Evolutionary conservation across 2,113 vertebrate genomes (phyloP).

Genomic region (Nycticorax nycticorax): DNA sequence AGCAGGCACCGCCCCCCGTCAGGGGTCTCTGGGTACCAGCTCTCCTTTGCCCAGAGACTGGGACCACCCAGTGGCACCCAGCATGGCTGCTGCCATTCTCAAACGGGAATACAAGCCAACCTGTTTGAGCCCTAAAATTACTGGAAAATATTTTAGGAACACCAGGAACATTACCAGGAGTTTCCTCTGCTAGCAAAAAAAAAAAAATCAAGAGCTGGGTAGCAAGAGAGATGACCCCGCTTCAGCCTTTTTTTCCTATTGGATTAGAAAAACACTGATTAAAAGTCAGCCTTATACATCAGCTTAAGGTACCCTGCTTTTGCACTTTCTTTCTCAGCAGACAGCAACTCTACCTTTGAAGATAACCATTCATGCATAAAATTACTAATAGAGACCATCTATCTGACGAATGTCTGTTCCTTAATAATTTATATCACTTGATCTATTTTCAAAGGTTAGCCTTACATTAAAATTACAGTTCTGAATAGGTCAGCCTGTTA

Average conservation of each 20-base stretch:
- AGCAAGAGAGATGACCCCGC: not conserved
- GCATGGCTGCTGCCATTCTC: not conserved
- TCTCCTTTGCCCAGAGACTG: not conserved
- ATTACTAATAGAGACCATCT: conserved; percentile 74
- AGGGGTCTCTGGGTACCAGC: not conserved
- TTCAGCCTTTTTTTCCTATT: conserved; percentile 20
- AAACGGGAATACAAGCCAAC: not conserved
- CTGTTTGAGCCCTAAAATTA: not conserved
- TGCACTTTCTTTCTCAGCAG: conserved; percentile 38
- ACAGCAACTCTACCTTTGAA: conserved; percentile 50
- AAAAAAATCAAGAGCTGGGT: not conserved
- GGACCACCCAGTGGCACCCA: not conserved
- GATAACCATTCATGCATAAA: conserved; percentile 73
- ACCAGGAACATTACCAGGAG: not conserved
- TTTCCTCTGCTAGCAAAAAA: not conserved
- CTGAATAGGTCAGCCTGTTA: conserved; percentile 78
- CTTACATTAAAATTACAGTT: conserved; percentile 77
- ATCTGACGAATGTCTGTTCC: conserved; percentile 69
- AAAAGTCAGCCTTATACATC: conserved; percentile 51
- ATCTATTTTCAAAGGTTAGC: conserved; percentile 81
- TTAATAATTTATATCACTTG: conserved; percentile 79
- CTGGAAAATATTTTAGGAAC: not conserved
- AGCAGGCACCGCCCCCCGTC: fast-evolving
- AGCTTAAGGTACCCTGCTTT: conserved; percentile 56
- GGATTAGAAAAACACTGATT: conserved; percentile 64